phyloP scores from a whole-genome alignment of 1,140 invertebrate genomes.

The Hypsibius dujardini region DNA sequence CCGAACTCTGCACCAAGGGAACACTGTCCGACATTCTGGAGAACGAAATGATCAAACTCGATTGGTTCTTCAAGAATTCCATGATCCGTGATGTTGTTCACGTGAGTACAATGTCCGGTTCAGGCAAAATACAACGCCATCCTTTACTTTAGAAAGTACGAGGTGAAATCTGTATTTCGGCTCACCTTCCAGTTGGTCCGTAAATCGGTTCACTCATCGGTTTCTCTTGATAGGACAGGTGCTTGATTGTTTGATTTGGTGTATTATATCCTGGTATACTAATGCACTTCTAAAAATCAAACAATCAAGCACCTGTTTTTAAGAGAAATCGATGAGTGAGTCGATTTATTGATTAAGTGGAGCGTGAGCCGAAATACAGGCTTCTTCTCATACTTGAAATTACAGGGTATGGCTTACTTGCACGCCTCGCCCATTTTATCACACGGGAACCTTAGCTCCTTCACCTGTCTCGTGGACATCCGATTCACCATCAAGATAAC shows the following conservation, averaged over 20 bases:
- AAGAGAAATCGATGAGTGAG: too few species aligned
- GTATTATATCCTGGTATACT: too few species aligned
- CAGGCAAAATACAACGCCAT: not conserved
- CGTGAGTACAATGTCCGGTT: constrained; percentile 34
- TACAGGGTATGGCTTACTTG: constrained; percentile 76
- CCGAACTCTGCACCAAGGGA: not conserved
- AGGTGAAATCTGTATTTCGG: too few species aligned
- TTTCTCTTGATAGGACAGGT: too few species aligned
- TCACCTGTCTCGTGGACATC: constrained; percentile 92
- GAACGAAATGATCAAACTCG: not conserved
- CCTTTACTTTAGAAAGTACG: too few species aligned
- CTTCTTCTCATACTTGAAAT: not conserved
- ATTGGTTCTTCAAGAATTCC: constrained; percentile 50
- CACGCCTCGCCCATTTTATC: constrained; percentile 71
- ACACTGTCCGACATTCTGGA: constrained; percentile 50
- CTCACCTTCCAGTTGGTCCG: too few species aligned
- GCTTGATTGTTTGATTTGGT: too few species aligned
- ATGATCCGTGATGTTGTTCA: constrained; percentile 69
- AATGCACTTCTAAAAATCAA: too few species aligned
- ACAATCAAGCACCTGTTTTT: too few species aligned
- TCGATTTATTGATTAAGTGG: too few species aligned
- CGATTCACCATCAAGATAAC: constrained; percentile 91
- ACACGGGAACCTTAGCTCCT: constrained; percentile 85
- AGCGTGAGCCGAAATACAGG: too few species aligned
- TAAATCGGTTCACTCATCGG: too few species aligned